These are phyloP conservation scores for Salpingus planirostris DNA, from an alignment of 2,888 invertebrate species.

Conservation along the genomic window DNA sequence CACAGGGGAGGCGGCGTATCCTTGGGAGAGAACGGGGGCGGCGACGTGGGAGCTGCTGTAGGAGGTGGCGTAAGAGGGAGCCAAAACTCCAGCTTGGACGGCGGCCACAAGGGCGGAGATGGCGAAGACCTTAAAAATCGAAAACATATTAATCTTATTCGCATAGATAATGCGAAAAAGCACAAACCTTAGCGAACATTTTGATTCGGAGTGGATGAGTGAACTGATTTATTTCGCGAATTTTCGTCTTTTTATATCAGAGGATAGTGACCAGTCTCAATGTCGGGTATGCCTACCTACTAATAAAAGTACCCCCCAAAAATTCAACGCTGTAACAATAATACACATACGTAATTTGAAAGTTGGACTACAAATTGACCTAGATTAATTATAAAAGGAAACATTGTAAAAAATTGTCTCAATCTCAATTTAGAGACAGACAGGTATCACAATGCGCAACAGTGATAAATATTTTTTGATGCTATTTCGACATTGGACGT, in stretches of 20 bases:
- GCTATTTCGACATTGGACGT: too few relatives aligned
- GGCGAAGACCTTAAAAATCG: constrained; percentile 30
- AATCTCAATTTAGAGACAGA: background rate
- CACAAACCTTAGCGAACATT: constrained; percentile 9
- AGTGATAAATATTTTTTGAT: constrained; percentile 2
- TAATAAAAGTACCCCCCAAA: background rate
- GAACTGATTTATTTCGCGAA: background rate
- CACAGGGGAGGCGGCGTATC: constrained; percentile 5
- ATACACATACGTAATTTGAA: constrained; percentile 6
- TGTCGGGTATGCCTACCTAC: too few relatives aligned
- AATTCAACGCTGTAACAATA: constrained; percentile 1
- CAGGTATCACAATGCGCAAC: constrained; percentile 1
- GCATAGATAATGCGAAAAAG: background rate
- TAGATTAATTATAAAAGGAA: constrained; percentile 3
- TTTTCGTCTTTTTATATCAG: constrained; percentile 1
- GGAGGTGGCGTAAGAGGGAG: constrained; percentile 4
- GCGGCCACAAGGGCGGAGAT: constrained; percentile 36
- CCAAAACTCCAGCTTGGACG: constrained; percentile 42
- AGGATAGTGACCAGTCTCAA: too few relatives aligned
- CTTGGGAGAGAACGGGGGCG: background rate
- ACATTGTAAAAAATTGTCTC: constrained; percentile 1
- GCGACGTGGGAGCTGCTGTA: constrained; percentile 1
- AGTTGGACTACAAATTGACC: background rate
- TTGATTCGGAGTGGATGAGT: background rate
- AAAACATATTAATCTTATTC: constrained; percentile 8